Conservation (phyloP, 2,888 invertebrate genomes). For the Phytoseiulus persimilis region DNA sequence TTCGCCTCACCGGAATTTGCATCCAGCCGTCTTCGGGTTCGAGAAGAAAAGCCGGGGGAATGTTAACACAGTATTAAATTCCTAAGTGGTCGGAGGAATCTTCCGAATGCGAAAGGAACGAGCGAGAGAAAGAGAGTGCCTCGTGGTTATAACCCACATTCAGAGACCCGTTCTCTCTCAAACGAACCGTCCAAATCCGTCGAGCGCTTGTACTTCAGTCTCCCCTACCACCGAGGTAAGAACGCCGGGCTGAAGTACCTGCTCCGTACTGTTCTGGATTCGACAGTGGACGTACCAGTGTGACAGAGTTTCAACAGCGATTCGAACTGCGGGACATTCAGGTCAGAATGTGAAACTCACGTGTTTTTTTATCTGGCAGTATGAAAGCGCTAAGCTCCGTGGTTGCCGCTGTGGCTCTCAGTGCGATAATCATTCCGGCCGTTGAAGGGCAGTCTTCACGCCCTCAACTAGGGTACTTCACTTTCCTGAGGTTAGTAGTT, state of each 20-base stretch:
- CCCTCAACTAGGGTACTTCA: slow-evolving; percentile 25
- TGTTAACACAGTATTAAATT: background rate
- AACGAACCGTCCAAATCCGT: background rate
- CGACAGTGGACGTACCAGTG: too few relatives aligned
- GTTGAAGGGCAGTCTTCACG: slow-evolving; percentile 11
- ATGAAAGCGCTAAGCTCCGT: background rate
- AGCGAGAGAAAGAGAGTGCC: background rate
- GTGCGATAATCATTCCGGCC: background rate
- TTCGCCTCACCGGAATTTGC: too few relatives aligned
- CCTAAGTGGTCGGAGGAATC: background rate
- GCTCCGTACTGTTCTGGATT: background rate
- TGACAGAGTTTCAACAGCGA: too few relatives aligned
- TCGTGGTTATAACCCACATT: background rate
- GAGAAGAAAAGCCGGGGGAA: background rate
- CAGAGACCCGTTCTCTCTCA: background rate
- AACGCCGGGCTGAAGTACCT: background rate
- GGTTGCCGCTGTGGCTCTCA: background rate
- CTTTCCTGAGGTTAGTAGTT: background rate
- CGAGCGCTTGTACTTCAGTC: background rate
- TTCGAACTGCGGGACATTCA: too few relatives aligned
- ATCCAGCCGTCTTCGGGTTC: too few relatives aligned
- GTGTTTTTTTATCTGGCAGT: background rate
- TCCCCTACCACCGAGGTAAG: background rate
- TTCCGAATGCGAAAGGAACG: background rate
- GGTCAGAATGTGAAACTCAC: too few relatives aligned